A percentile compares a stretch with the other conserved stretches of the same genome.
These are phyloP conservation scores for Tachycineta bicolor DNA, from an alignment of 2,113 vertebrate species.

Conservation along the genomic window DNA sequence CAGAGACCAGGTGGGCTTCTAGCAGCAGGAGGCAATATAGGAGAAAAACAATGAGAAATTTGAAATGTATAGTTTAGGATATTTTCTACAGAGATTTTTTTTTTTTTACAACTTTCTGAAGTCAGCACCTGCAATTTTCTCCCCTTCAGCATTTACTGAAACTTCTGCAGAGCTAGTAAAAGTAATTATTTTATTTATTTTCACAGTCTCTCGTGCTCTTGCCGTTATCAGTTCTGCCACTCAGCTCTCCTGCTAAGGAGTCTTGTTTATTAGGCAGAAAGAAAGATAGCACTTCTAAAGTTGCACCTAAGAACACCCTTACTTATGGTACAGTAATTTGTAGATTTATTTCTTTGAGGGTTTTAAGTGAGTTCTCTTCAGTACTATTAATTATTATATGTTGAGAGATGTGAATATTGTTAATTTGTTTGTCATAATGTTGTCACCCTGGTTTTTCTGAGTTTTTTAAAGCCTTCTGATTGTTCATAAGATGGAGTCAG, in stretches of 20 bases:
- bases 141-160: constrained; percentile 48
- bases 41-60: constrained; percentile 16
- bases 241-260: not conserved
- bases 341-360: not conserved
- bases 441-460: no score
- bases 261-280: not conserved
- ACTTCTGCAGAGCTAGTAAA: constrained; percentile 14
- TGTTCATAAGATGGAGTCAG: no score
- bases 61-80: constrained; percentile 13
- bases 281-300: not conserved
- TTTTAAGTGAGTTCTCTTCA: not conserved
- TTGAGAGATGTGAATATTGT: not conserved
- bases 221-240: not conserved
- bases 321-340: not conserved
- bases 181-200: constrained; percentile 22
- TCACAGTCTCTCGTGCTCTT: not conserved
- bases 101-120: constrained; percentile 21
- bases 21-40: constrained; percentile 28
- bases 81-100: constrained; percentile 16
- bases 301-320: not conserved
- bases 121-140: constrained; percentile 57
- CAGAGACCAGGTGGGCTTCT: constrained; percentile 26
- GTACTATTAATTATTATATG: not conserved
- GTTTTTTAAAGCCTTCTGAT: no score
- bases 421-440: not conserved